phyloP scores from a whole-genome alignment of 2,113 vertebrate genomes.

The Notothenia rossii region DNA sequence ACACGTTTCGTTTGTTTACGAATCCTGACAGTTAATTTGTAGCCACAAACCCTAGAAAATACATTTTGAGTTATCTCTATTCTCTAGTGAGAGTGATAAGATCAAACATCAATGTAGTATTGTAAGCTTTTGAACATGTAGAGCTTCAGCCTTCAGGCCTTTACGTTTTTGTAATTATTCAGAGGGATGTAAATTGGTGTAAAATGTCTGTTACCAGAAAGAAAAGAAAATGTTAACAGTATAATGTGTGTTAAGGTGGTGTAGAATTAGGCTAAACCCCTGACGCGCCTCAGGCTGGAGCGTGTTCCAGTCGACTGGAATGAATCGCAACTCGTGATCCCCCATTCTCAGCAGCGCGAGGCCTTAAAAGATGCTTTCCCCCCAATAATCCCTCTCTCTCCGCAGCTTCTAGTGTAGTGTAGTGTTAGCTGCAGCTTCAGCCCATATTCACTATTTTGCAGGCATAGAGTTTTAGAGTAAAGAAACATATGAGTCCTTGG shows the following conservation, averaged over 20 bases:
- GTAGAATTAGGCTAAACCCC: conserved; percentile 20
- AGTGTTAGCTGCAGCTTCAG: conserved; percentile 50
- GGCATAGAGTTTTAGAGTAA: neutral
- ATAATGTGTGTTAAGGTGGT: conserved; percentile 6
- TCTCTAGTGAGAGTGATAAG: neutral
- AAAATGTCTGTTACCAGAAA: neutral
- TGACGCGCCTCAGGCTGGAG: conserved; percentile 48
- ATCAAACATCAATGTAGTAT: neutral
- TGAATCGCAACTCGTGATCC: conserved; percentile 77
- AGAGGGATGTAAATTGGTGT: neutral
- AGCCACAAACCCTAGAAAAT: neutral
- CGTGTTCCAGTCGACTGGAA: conserved; percentile 64
- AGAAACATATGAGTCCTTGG: conserved; percentile 38
- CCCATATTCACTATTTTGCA: conserved; percentile 3
- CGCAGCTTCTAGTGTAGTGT: conserved; percentile 60
- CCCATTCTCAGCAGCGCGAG: conserved; percentile 30
- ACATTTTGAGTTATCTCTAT: neutral
- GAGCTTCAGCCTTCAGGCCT: neutral
- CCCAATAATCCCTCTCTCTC: conserved; percentile 47
- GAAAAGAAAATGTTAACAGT: neutral
- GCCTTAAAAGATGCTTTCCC: conserved; percentile 65
- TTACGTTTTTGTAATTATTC: neutral
- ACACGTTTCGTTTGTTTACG: too few species aligned
- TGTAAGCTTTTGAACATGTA: neutral
- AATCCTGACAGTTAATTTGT: neutral